Conservation (phyloP, 2,888 invertebrate genomes). For the Platycnemis pennipes region DNA sequence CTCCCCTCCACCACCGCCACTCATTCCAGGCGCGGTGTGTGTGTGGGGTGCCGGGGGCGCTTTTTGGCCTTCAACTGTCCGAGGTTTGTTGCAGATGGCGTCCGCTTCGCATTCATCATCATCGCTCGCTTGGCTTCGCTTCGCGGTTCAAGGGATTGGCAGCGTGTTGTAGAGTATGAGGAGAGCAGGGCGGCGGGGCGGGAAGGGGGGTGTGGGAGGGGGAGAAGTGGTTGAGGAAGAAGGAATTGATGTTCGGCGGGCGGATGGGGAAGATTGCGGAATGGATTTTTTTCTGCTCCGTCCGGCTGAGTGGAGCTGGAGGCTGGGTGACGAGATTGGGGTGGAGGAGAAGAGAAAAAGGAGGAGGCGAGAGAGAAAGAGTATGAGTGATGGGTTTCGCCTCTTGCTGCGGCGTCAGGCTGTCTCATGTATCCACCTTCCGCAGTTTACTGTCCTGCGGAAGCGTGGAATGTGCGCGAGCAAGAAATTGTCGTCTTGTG, state of each 20-base stretch:
- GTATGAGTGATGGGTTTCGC: neutral
- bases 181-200: neutral
- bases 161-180: too few relatives aligned
- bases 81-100: conserved; percentile 51
- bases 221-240: neutral
- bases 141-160: conserved; percentile 34
- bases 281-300: neutral
- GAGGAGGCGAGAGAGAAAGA: neutral
- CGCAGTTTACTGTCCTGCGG: neutral
- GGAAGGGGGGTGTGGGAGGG: neutral
- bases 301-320: neutral
- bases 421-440: conserved; percentile 37
- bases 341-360: neutral
- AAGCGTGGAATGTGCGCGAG: neutral
- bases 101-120: conserved; percentile 65
- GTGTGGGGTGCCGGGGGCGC: conserved; percentile 32
- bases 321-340: neutral
- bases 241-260: neutral
- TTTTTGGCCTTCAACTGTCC: conserved; percentile 57
- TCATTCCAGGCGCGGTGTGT: neutral
- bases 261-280: conserved; percentile 12
- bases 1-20: neutral
- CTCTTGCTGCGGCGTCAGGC: conserved; percentile 36
- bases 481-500: neutral
- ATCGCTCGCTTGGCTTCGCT: conserved; percentile 35